Evolutionary conservation across 2,113 vertebrate species (phyloP).

Genomic region (Cinclus mexicanus): DNA sequence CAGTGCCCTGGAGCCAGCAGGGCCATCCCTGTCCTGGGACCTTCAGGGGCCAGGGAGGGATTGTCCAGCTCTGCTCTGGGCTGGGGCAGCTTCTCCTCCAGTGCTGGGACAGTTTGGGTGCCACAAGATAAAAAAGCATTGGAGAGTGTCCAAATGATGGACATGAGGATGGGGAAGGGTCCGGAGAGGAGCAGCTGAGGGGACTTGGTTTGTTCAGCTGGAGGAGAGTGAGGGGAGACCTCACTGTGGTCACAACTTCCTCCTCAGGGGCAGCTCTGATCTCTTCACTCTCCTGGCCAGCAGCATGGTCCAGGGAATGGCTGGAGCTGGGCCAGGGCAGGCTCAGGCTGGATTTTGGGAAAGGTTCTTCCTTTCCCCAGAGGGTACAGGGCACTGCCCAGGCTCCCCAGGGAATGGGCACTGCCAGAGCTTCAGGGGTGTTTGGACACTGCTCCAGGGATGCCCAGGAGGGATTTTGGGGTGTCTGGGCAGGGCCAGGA

Average conservation of each 20-base stretch:
- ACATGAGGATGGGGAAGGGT: not conserved
- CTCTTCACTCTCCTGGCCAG: no score
- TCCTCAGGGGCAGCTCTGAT: no score
- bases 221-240: no score
- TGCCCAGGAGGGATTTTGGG: not conserved
- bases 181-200: not conserved
- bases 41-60: not conserved
- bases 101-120: not conserved
- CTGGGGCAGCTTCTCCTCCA: not conserved
- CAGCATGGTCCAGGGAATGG: no score
- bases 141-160: not conserved
- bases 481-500: rapidly evolving
- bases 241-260: no score
- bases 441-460: not conserved
- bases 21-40: not conserved
- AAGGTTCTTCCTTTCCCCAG: not conserved
- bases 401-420: not conserved
- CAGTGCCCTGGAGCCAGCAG: not conserved
- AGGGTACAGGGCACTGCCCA: not conserved
- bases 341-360: not conserved
- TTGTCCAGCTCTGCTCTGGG: not conserved
- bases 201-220: not conserved
- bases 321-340: not conserved
- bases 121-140: not conserved
- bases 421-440: not conserved